Conservation (phyloP, 2,797 vertebrate species). For the Cephalopachus bancanus region DNA sequence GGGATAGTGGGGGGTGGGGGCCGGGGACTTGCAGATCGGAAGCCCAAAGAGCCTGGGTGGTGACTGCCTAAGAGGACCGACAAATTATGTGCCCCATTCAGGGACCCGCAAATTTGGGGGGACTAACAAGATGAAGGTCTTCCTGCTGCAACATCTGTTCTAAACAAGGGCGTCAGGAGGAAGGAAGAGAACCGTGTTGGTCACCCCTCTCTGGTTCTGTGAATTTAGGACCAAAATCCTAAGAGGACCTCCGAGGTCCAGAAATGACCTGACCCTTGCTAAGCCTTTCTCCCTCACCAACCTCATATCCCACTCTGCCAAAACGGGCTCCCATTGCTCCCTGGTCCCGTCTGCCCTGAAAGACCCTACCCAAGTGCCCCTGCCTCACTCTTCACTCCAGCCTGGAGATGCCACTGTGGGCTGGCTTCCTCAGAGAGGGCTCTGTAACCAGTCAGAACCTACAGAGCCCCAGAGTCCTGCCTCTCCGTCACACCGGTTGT, state of each 20-base stretch:
- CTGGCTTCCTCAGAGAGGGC: neutral
- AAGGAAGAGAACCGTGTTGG: neutral
- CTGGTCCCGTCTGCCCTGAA: neutral
- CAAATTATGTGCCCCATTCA: neutral
- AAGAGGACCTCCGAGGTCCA: neutral
- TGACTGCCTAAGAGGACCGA: too few species aligned
- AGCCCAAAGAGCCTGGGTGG: neutral
- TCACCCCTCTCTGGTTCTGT: neutral
- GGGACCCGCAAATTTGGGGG: neutral
- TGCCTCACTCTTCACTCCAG: neutral
- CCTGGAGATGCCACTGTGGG: neutral
- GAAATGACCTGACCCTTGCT: too few species aligned
- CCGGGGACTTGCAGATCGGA: neutral
- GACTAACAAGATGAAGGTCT: neutral
- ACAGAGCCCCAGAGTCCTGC: too few species aligned
- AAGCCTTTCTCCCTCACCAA: too few species aligned
- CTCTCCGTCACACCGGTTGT: neutral
- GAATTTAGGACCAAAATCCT: neutral
- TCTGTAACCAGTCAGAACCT: rapidly evolving
- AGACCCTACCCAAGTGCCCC: too few species aligned
- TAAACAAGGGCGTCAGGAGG: neutral
- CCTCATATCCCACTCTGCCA: neutral
- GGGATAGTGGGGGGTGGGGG: too few species aligned
- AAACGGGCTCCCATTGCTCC: neutral
- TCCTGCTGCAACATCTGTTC: neutral